Conservation (phyloP, 2,797 vertebrate species). For the Tangara arthus region DNA sequence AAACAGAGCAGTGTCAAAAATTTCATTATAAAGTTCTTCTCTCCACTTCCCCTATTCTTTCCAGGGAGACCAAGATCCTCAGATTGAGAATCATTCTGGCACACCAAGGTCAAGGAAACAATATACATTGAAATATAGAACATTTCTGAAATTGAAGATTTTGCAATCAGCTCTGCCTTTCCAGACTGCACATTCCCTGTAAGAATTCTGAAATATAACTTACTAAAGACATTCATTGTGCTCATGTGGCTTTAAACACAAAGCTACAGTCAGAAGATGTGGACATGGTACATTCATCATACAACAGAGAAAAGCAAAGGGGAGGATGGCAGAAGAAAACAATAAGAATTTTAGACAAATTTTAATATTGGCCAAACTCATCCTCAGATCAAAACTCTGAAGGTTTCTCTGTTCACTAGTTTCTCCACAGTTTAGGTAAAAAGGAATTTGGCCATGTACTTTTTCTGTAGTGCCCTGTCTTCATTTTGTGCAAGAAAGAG, state of each 20-base stretch:
- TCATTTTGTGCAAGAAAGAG: background rate
- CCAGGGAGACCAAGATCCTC: background rate
- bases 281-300: background rate
- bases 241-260: constrained; percentile 1
- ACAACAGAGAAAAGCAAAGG: background rate
- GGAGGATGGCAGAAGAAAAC: background rate
- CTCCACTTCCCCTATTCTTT: background rate
- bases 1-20: background rate
- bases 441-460: background rate
- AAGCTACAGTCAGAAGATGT: constrained; percentile 31
- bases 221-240: background rate
- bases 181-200: background rate
- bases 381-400: background rate
- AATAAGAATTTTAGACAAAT: background rate
- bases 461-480: background rate
- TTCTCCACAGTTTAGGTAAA: background rate
- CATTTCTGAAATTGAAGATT: background rate
- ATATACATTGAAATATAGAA: background rate
- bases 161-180: constrained; percentile 12
- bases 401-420: background rate
- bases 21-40: background rate
- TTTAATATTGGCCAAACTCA: background rate
- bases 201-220: constrained; percentile 27
- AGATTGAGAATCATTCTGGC: background rate
- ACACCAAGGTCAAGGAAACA: background rate